Evolutionary conservation across 2,113 vertebrate species (phyloP).

Genomic region (Ranitomeya variabilis): DNA sequence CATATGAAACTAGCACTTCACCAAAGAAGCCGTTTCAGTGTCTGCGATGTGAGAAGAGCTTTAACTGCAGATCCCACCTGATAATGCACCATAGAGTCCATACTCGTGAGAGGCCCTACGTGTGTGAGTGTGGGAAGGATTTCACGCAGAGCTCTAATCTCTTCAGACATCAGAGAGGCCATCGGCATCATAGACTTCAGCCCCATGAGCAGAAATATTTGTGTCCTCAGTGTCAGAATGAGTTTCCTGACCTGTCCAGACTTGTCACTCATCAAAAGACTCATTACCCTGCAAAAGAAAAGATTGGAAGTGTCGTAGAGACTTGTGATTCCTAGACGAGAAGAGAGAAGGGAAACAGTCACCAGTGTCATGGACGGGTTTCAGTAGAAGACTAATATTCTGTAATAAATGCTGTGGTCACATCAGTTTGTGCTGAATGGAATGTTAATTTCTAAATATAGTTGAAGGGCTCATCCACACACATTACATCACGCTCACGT

Average conservation of each 20-base stretch:
- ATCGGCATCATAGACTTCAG: constrained; percentile 31
- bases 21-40: constrained; percentile 43
- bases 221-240: constrained; percentile 53
- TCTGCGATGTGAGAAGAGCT: constrained; percentile 46
- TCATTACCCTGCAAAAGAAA: neutral
- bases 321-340: neutral
- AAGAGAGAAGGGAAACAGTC: neutral
- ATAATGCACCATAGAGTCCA: constrained; percentile 45
- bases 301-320: neutral
- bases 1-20: neutral
- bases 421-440: neutral
- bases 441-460: neutral
- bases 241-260: constrained; percentile 31
- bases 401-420: neutral
- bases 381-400: neutral
- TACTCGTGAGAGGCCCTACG: constrained; percentile 49
- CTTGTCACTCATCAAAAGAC: constrained; percentile 45
- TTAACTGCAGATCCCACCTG: constrained; percentile 40
- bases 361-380: neutral
- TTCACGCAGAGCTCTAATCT: constrained; percentile 57
- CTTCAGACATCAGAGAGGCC: constrained; percentile 46
- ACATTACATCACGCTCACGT: too few species aligned
- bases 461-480: too few species aligned
- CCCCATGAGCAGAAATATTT: neutral
- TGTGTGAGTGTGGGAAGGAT: constrained; percentile 56